Base-by-base conservation (phyloP, 1,140 invertebrate genomes). In the Microplitis mediator region DNA sequence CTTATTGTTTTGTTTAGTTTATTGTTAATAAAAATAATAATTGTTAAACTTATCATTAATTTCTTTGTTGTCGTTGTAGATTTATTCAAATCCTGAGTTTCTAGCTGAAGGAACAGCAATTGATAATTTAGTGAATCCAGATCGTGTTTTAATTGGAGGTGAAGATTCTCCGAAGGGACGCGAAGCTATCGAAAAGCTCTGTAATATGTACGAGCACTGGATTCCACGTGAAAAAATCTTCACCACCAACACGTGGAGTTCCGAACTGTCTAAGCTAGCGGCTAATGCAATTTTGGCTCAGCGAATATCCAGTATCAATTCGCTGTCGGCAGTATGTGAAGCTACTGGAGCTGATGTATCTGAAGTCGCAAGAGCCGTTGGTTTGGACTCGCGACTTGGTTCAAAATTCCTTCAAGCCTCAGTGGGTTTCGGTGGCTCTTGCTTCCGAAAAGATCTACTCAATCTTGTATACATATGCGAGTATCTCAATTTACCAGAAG, bases 181-280 rank as follows among this genome's bases (percentile, higher is more conserved):
- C 69, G 89, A 90, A 71, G 98, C 98, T 0, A 92, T 99, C 45
- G 91, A 94, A 77, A 90, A 94, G 76, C 89, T 99, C 0, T 94
- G 93, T 71, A 92, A 92, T 87, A 92, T 99, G 23, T 99, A 99
- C 81, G 91, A 95, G 81, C 93, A 97, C 82, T 99, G 98, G 98
- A 96, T 99, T 77, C 93, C 96, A 0, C 89, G 92, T 56, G 91
- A 97, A 77, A 94, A 94, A 75, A 99, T 99, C 74, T 89, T 99
- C 51, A 99, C 97, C 0, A 99, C 96, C 13, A 99, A 99, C 80
- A 99, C 98, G 0, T 99, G 98, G 98, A 99, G 97, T 60, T 99
- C 98, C 0, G 98, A 99, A 86, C 87, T 99, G 4, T 99, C 98
- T 0, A 99, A 99, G 90, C 85, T 99, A 81, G 97, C 97, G 45